phyloP scores from a whole-genome alignment of 2,113 vertebrate species.

The Larimichthys polyactis region DNA sequence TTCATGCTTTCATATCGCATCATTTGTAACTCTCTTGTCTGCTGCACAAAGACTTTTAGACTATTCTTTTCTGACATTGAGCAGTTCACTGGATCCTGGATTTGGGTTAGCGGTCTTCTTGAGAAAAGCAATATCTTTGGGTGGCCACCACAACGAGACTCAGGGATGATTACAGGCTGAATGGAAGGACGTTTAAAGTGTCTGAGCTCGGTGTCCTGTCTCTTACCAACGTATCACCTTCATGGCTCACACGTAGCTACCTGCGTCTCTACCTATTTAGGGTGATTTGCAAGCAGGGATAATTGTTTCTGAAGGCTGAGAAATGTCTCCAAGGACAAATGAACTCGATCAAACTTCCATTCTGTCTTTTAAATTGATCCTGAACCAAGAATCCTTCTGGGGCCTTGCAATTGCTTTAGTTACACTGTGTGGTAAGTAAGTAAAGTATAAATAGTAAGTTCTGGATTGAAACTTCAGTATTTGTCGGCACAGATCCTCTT shows the following conservation, averaged over 20 bases:
- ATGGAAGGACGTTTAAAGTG: neutral
- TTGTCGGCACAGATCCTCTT: no score
- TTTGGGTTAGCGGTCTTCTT: neutral
- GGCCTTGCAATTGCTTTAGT: neutral
- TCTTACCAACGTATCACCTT: neutral
- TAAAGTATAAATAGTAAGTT: neutral
- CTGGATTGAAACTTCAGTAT: neutral
- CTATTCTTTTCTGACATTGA: neutral
- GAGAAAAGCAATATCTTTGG: neutral
- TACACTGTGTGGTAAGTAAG: no score
- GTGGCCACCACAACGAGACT: no score
- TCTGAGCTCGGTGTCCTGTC: neutral
- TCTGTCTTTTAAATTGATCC: neutral
- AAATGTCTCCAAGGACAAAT: neutral
- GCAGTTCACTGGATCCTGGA: neutral
- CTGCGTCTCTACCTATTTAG: neutral
- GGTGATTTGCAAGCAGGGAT: neutral
- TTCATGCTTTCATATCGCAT: constrained; percentile 4
- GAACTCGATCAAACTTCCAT: neutral
- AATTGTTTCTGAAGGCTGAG: neutral
- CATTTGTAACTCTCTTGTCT: constrained; percentile 4
- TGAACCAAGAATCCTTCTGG: neutral
- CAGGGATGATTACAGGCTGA: neutral
- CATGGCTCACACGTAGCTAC: neutral
- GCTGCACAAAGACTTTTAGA: neutral